These are phyloP conservation scores for Apteryx mantelli DNA, from an alignment of 2,113 vertebrate genomes.

Conservation along the genomic window DNA sequence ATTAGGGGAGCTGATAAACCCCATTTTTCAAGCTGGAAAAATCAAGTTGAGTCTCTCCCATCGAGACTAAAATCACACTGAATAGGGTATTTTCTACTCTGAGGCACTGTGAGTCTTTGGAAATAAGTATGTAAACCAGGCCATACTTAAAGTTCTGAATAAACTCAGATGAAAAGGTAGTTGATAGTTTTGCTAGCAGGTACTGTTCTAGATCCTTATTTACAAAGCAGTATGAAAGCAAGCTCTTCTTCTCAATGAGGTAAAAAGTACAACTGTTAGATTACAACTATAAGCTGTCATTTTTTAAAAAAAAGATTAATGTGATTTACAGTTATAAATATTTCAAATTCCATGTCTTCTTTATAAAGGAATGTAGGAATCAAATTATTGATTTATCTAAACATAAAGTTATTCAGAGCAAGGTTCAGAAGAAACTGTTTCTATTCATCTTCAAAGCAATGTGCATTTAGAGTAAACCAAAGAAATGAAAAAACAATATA, in stretches of 20 bases:
- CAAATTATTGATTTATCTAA: background rate
- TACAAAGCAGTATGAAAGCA: background rate
- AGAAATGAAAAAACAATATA: background rate
- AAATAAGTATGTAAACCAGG: background rate
- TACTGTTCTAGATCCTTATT: background rate
- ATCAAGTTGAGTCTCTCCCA: background rate
- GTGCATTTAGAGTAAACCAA: background rate
- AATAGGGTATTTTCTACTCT: background rate
- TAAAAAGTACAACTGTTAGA: background rate
- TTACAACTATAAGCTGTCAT: background rate
- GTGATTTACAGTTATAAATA: background rate
- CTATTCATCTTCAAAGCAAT: background rate
- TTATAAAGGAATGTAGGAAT: background rate
- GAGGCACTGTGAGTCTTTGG: background rate
- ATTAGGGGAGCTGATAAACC: background rate
- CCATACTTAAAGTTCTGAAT: background rate
- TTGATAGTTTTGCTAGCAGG: background rate
- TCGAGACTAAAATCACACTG: background rate
- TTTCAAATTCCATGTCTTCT: background rate
- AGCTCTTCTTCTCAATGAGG: background rate
- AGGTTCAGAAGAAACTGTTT: background rate
- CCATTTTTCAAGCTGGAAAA: background rate
- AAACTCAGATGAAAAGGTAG: background rate
- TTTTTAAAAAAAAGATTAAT: background rate
- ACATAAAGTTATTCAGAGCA: background rate